Evolutionary conservation across 2,113 vertebrate species (phyloP).

Genomic region (Python bivittatus): DNA sequence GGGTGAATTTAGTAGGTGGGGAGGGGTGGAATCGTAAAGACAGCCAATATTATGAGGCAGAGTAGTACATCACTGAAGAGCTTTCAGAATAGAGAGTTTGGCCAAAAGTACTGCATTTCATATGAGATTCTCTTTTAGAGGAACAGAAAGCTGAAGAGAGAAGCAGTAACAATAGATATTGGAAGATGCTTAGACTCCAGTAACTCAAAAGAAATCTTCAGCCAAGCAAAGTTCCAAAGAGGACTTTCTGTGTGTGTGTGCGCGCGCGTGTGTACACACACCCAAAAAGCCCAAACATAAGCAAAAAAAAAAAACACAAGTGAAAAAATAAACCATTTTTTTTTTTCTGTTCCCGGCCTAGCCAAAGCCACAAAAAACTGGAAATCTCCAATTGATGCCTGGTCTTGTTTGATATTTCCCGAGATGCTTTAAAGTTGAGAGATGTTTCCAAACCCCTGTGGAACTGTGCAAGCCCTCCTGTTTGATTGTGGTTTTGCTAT

Average conservation of each 20-base stretch:
- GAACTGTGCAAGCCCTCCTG: slow-evolving; percentile 43
- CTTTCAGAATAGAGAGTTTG: neutral
- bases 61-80: neutral
- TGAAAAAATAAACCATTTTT: slow-evolving; percentile 50
- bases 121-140: slow-evolving; percentile 20
- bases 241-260: neutral
- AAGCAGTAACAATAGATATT: slow-evolving; percentile 25
- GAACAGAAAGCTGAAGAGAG: slow-evolving; percentile 34
- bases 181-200: slow-evolving; percentile 37
- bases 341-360: slow-evolving; percentile 46
- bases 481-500: slow-evolving; percentile 4
- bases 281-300: slow-evolving; percentile 43
- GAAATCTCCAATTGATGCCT: slow-evolving; percentile 44
- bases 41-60: neutral
- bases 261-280: neutral
- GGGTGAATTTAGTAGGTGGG: slow-evolving; percentile 6
- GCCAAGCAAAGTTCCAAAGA: slow-evolving; percentile 3
- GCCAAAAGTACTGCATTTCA: neutral
- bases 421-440: slow-evolving; percentile 15
- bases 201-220: slow-evolving; percentile 32
- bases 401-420: slow-evolving; percentile 62
- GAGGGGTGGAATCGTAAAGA: neutral
- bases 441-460: slow-evolving; percentile 14
- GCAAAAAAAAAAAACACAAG: slow-evolving; percentile 53
- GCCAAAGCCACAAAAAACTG: slow-evolving; percentile 46